Evolutionary conservation across 2,888 invertebrate species (phyloP).

Genomic region (Acanthosoma haemorrhoidale): DNA sequence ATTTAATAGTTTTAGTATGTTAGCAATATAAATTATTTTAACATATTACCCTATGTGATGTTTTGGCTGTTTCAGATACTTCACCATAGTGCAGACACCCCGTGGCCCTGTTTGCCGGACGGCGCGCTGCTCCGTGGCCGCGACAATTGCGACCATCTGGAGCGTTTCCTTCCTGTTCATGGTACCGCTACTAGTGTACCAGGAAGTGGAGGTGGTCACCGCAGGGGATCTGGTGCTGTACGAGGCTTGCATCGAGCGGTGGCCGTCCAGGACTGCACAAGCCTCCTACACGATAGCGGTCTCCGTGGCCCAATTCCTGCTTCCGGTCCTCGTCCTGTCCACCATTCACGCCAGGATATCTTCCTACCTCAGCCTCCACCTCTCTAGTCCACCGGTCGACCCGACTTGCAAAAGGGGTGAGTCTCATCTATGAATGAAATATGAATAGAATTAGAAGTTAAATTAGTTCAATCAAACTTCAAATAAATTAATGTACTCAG

Average conservation of each 20-base stretch:
- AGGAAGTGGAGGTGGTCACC: slow-evolving; percentile 44
- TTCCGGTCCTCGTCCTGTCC: slow-evolving; percentile 49
- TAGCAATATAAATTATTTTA: too few relatives aligned
- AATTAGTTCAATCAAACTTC: too few relatives aligned
- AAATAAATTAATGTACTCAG: too few relatives aligned
- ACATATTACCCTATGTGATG: too few relatives aligned
- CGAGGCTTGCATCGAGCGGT: slow-evolving; percentile 45
- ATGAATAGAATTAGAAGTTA: too few relatives aligned
- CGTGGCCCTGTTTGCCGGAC: slow-evolving; percentile 38
- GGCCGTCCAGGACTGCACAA: slow-evolving; percentile 44
- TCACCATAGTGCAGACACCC: slow-evolving; percentile 47
- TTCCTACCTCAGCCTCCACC: slow-evolving; percentile 45
- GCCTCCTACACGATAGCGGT: slow-evolving; percentile 49
- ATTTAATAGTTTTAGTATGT: too few relatives aligned
- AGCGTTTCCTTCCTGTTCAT: slow-evolving; percentile 48
- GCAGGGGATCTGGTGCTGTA: slow-evolving; percentile 43
- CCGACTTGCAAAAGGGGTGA: slow-evolving; percentile 42
- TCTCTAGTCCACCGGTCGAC: slow-evolving; percentile 42
- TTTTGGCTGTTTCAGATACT: slow-evolving; percentile 44
- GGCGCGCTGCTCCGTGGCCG: slow-evolving; percentile 44
- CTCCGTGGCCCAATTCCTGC: slow-evolving; percentile 50
- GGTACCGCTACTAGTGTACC: slow-evolving; percentile 49
- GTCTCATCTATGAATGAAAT: too few relatives aligned
- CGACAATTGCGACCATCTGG: slow-evolving; percentile 50
- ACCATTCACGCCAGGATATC: slow-evolving; percentile 50